Conservation (phyloP, 2,888 invertebrate genomes). For the Chrysina gloriosa region DNA sequence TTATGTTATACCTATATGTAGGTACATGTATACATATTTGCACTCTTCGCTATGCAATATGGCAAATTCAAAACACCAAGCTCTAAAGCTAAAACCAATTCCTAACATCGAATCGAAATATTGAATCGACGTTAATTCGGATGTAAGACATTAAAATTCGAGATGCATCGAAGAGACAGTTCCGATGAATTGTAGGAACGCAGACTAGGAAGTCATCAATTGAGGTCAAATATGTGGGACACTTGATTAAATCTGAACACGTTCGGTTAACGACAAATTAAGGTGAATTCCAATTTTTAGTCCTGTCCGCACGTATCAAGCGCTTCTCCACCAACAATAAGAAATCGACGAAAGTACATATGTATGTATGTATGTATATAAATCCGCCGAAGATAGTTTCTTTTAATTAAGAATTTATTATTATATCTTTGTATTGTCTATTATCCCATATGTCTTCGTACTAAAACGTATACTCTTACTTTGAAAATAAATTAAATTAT, state of each 20-base stretch:
- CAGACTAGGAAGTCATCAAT: constrained; percentile 21
- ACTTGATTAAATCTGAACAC: constrained; percentile 28
- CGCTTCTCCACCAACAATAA: too few relatives aligned
- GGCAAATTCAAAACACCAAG: background rate
- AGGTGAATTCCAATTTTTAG: constrained; percentile 16
- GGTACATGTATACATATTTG: too few relatives aligned
- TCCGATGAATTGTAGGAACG: constrained; percentile 13
- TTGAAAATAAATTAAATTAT: too few relatives aligned
- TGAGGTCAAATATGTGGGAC: constrained; percentile 33
- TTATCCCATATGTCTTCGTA: too few relatives aligned
- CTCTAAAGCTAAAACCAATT: background rate
- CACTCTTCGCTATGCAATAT: background rate
- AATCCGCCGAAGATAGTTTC: too few relatives aligned
- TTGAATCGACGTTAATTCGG: background rate
- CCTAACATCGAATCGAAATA: background rate
- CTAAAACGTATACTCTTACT: too few relatives aligned
- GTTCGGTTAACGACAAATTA: constrained; percentile 12
- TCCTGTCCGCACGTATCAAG: background rate
- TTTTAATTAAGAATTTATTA: too few relatives aligned
- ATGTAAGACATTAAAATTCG: constrained; percentile 14
- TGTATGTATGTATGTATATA: too few relatives aligned
- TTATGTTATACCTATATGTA: too few relatives aligned
- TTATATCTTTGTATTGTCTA: too few relatives aligned
- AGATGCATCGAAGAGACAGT: constrained; percentile 7
- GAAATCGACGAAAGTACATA: too few relatives aligned